Conservation (phyloP, 2,797 vertebrate genomes). For the Malacoctenus gilli region DNA sequence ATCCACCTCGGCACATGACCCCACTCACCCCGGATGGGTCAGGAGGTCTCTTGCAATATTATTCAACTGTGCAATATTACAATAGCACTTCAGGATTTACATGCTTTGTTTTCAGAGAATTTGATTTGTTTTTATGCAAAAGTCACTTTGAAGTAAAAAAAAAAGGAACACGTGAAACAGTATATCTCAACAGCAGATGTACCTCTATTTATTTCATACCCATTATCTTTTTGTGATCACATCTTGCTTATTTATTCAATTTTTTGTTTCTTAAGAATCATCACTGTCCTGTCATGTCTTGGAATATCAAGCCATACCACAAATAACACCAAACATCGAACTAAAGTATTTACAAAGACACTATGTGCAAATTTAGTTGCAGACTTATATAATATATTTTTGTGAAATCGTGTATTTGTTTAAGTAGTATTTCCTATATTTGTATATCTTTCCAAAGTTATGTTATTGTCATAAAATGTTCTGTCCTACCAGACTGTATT, state of each 20-base stretch:
- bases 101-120: constrained; percentile 11
- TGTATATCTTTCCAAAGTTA: constrained; percentile 17
- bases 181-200: not conserved
- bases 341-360: constrained; percentile 19
- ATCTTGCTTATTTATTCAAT: constrained; percentile 24
- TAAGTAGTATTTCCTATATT: constrained; percentile 33
- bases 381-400: constrained; percentile 49
- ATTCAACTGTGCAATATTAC: constrained; percentile 38
- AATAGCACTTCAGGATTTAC: constrained; percentile 39
- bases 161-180: not conserved
- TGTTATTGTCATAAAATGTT: no score
- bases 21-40: constrained; percentile 49
- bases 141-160: constrained; percentile 18
- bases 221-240: not conserved
- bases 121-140: constrained; percentile 35
- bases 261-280: constrained; percentile 34
- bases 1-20: constrained; percentile 53
- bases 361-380: constrained; percentile 14
- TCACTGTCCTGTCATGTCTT: constrained; percentile 4
- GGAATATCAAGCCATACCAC: constrained; percentile 39
- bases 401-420: constrained; percentile 50
- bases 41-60: constrained; percentile 26
- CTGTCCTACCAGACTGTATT: constrained; percentile 11
- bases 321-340: no score
- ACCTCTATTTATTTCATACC: constrained; percentile 4